Evolutionary conservation across 2,888 invertebrate genomes (phyloP).

Genomic region (Lordiphosa andalusiaca): DNA sequence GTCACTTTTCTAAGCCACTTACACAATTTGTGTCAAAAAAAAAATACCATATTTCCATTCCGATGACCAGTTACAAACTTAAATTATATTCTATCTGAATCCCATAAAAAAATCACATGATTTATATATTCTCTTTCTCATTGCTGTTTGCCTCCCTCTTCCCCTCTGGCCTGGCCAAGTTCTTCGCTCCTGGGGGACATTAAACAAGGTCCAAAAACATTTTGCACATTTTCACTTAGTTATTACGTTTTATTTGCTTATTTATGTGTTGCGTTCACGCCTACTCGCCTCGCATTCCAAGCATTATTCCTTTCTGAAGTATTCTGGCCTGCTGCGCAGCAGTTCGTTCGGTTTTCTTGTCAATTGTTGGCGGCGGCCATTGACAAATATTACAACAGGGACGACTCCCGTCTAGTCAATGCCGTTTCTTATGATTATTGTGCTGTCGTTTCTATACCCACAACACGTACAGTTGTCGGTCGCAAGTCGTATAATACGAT

Average conservation of each 20-base stretch:
- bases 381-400: slow-evolving; percentile 62
- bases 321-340: slow-evolving; percentile 6
- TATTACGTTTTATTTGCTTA: slow-evolving; percentile 62
- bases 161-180: slow-evolving; percentile 1
- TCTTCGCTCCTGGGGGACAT: slow-evolving; percentile 31
- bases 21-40: too few species aligned
- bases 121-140: slow-evolving; percentile 19
- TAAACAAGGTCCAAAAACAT: slow-evolving; percentile 24
- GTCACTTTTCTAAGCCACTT: too few species aligned
- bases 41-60: too few species aligned
- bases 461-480: slow-evolving; percentile 59
- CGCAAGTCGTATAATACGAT: slow-evolving; percentile 63
- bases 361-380: slow-evolving; percentile 65
- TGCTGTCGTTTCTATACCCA: slow-evolving; percentile 64
- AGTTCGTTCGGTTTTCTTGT: slow-evolving; percentile 30
- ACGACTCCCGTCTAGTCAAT: slow-evolving; percentile 26
- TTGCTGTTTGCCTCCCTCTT: too few species aligned
- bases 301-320: background rate
- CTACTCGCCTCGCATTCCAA: slow-evolving; percentile 23
- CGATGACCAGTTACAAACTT: too few species aligned
- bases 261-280: slow-evolving; percentile 47
- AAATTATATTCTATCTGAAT: too few species aligned
- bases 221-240: slow-evolving; percentile 64
- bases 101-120: background rate
- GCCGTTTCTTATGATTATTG: slow-evolving; percentile 68